phyloP scores from a whole-genome alignment of 2,888 invertebrate genomes.

The Rhopalosiphum nymphaeae region DNA sequence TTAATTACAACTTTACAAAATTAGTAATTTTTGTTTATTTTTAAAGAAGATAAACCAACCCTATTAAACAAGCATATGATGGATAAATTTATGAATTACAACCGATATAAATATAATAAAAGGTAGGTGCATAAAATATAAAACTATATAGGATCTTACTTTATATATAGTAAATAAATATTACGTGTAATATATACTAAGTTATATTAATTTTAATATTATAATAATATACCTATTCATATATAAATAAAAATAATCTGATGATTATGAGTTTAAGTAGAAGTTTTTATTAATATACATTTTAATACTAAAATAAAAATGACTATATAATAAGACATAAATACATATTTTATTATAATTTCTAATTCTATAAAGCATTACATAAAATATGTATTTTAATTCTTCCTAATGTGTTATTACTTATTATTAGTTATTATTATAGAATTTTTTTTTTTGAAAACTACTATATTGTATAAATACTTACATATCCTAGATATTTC shows the following conservation, averaged over 20 bases:
- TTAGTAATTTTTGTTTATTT: background rate
- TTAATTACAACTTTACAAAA: background rate
- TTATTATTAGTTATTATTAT: background rate
- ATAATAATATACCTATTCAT: background rate
- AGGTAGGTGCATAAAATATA: background rate
- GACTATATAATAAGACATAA: background rate
- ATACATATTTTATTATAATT: background rate
- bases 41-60: background rate
- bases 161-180: background rate
- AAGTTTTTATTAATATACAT: background rate
- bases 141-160: background rate
- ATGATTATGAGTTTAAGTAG: background rate
- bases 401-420: background rate
- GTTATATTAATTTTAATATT: background rate
- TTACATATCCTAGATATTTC: background rate
- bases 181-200: background rate
- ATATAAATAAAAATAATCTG: background rate
- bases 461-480: background rate
- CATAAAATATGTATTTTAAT: background rate
- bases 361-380: background rate
- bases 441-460: background rate
- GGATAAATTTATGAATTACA: background rate
- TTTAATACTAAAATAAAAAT: background rate
- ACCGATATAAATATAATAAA: background rate
- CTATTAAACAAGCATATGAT: background rate